These are phyloP conservation scores for Leucophenga varia DNA, from an alignment of 1,140 invertebrate species.

Conservation along the genomic window DNA sequence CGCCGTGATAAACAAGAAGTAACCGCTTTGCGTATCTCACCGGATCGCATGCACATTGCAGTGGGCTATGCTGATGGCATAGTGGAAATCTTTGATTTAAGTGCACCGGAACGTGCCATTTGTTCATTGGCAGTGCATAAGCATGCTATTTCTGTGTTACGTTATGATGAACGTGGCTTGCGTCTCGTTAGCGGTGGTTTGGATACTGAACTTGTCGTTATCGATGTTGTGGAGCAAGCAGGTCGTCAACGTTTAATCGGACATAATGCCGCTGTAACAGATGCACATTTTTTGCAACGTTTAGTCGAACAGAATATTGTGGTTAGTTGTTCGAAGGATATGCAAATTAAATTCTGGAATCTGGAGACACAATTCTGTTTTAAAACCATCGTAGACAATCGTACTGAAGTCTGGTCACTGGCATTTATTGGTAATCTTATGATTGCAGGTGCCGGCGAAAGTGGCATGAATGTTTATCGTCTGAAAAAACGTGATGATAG, in stretches of 20 bases:
- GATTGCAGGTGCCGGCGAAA: constrained; percentile 83
- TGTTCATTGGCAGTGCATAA: constrained; percentile 88
- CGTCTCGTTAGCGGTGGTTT: constrained; percentile 44
- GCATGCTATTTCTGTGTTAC: constrained; percentile 78
- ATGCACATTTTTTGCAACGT: constrained; percentile 77
- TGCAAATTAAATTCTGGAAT: constrained; percentile 97
- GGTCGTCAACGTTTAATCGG: constrained; percentile 87
- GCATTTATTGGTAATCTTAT: constrained; percentile 78
- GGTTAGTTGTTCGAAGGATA: constrained; percentile 90
- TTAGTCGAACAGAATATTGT: constrained; percentile 64
- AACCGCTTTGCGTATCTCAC: constrained; percentile 70
- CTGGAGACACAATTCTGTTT: constrained; percentile 94
- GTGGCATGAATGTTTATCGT: constrained; percentile 83
- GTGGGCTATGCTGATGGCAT: constrained; percentile 91
- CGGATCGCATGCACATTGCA: constrained; percentile 76
- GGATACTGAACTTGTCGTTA: constrained; percentile 92
- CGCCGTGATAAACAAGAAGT: constrained; percentile 77
- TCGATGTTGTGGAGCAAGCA: constrained; percentile 90
- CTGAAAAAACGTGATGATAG: constrained; percentile 59
- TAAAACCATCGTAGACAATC: constrained; percentile 83
- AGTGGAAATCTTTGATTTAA: constrained; percentile 78
- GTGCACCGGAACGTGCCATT: constrained; percentile 62
- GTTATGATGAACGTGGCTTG: constrained; percentile 65
- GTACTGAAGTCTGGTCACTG: constrained; percentile 83
- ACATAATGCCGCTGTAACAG: constrained; percentile 91